Evolutionary conservation across 2,888 invertebrate genomes (phyloP).

Genomic region (Leptinotarsa tumamoca): DNA sequence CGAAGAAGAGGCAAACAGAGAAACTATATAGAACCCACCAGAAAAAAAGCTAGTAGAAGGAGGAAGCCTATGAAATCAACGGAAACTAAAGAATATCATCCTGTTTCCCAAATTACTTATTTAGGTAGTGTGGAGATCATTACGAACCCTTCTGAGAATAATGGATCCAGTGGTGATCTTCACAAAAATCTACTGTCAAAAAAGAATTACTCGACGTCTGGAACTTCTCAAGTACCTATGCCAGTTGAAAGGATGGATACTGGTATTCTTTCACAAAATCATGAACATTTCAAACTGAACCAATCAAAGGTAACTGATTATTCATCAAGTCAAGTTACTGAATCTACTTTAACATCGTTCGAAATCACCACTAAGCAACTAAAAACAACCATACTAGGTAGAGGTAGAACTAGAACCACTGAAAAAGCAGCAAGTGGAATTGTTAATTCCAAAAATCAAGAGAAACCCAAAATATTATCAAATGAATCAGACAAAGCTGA

Average conservation of each 20-base stretch:
- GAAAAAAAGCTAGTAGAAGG: conserved; percentile 25
- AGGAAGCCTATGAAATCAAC: conserved; percentile 19
- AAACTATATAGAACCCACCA: conserved; percentile 21
- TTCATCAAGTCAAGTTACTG: no score
- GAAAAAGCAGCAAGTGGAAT: no score
- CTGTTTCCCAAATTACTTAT: neutral
- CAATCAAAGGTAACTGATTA: no score
- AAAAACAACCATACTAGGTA: no score
- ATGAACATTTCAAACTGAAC: neutral
- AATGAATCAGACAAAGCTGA: no score
- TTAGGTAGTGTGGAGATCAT: neutral
- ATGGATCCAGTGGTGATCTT: neutral
- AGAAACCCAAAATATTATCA: no score
- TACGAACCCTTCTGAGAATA: neutral
- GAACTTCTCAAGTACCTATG: neutral
- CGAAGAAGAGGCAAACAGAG: conserved; percentile 39
- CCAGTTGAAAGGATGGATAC: neutral
- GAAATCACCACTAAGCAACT: no score
- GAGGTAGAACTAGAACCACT: no score
- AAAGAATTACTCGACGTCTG: neutral
- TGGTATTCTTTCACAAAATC: neutral
- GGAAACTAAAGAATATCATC: conserved; percentile 6
- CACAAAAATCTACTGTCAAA: neutral
- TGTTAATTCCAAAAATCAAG: no score
- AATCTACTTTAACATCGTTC: no score